These are phyloP conservation scores for Pegoplata infirma DNA, from an alignment of 2,888 invertebrate species.

Conservation along the genomic window DNA sequence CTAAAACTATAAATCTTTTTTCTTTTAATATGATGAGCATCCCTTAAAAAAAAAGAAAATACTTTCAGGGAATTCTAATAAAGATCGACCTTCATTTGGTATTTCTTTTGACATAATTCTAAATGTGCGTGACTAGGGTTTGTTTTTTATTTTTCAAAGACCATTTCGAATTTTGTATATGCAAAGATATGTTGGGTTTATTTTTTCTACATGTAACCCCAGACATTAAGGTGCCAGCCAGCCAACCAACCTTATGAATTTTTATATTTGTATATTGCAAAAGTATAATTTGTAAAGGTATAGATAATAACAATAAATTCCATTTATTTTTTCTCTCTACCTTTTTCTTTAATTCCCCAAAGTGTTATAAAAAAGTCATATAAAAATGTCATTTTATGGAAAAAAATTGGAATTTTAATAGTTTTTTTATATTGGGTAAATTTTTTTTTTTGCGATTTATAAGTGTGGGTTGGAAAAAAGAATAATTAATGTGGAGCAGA, in stretches of 20 bases:
- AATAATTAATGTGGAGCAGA: too few relatives aligned
- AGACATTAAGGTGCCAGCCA: constrained; percentile 52
- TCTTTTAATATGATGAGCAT: constrained; percentile 36
- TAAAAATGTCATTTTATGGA: constrained; percentile 52
- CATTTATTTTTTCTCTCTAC: constrained; percentile 2
- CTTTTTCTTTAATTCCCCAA: constrained; percentile 40
- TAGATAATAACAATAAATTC: neutral
- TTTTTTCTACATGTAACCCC: too few relatives aligned
- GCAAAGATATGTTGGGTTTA: constrained; percentile 20
- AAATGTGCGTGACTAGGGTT: constrained; percentile 18
- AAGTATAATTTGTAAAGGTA: constrained; percentile 51
- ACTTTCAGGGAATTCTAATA: constrained; percentile 30
- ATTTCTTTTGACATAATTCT: constrained; percentile 54
- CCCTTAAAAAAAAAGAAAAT: constrained; percentile 36
- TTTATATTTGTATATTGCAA: constrained; percentile 24
- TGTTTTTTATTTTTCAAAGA: neutral
- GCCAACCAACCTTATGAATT: neutral
- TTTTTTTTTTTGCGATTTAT: neutral
- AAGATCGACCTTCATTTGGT: constrained; percentile 50
- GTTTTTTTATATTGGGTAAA: neutral
- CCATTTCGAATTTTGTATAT: neutral
- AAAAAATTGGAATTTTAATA: neutral
- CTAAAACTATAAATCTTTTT: constrained; percentile 53
- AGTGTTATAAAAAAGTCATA: constrained; percentile 41
- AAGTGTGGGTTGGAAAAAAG: too few relatives aligned